These are phyloP conservation scores for Xanthorhoe designata DNA, from an alignment of 2,888 invertebrate genomes.

Conservation along the genomic window DNA sequence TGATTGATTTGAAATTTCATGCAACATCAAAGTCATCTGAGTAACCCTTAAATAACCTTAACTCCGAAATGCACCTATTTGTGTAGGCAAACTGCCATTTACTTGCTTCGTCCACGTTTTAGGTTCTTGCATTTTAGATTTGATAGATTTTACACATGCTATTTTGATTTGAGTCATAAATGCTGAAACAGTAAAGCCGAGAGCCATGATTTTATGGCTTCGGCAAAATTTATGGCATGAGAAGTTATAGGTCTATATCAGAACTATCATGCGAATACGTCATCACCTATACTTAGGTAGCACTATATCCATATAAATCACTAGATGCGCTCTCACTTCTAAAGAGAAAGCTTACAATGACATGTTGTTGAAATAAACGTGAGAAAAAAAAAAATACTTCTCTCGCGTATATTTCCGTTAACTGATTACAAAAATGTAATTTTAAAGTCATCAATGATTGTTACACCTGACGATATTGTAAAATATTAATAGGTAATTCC, in stretches of 20 bases:
- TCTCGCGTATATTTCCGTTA: too few species aligned
- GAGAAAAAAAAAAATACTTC: too few species aligned
- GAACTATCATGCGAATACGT: constrained; percentile 23
- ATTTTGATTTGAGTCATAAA: constrained; percentile 33
- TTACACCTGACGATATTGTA: too few species aligned
- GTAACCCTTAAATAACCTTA: constrained; percentile 3
- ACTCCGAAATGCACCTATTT: constrained; percentile 26
- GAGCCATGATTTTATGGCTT: constrained; percentile 26
- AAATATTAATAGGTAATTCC: too few species aligned
- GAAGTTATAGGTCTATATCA: constrained; percentile 21
- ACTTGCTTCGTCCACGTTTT: too few species aligned
- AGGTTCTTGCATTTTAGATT: constrained; percentile 26
- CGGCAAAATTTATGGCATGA: constrained; percentile 22
- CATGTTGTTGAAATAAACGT: too few species aligned
- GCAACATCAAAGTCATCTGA: constrained; percentile 2
- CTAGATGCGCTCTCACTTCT: neutral
- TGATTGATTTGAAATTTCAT: constrained; percentile 1
- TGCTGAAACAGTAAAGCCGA: constrained; percentile 35
- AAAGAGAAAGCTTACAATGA: too few species aligned
- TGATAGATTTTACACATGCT: constrained; percentile 41
- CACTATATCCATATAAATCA: neutral
- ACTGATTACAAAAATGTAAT: too few species aligned
- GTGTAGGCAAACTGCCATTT: constrained; percentile 19
- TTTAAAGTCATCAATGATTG: too few species aligned
- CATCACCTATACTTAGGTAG: neutral